Conservation (phyloP, 2,113 vertebrate genomes). For the Noturus placidus region DNA sequence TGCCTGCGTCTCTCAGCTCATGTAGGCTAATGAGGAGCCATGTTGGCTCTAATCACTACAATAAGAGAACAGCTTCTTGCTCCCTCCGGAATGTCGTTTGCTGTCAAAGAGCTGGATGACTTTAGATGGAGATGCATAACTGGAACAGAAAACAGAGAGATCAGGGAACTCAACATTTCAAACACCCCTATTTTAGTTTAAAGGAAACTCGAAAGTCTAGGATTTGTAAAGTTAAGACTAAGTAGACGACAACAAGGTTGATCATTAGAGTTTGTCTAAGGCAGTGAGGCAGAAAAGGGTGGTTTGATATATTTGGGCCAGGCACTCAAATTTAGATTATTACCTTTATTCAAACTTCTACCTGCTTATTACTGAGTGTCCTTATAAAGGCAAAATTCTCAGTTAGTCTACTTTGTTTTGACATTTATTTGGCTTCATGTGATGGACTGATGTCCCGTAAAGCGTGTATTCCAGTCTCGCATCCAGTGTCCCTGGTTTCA, state of each 20-base stretch:
- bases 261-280: conserved; percentile 20
- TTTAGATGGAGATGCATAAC: conserved; percentile 45
- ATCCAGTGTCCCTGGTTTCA: not conserved
- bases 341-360: not conserved
- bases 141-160: conserved; percentile 33
- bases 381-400: not conserved
- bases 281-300: not conserved
- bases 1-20: conserved; percentile 73
- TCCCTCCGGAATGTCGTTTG: conserved; percentile 47
- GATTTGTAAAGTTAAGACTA: conserved; percentile 31
- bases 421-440: not conserved
- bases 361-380: not conserved
- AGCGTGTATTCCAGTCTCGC: not conserved
- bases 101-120: conserved; percentile 45
- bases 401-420: not conserved
- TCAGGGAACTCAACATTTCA: conserved; percentile 17
- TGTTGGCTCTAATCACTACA: conserved; percentile 80
- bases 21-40: conserved; percentile 86
- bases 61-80: conserved; percentile 46
- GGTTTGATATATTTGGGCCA: conserved; percentile 7
- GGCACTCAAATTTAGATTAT: not conserved
- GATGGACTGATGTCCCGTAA: not conserved
- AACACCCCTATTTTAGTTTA: conserved; percentile 43
- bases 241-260: conserved; percentile 13
- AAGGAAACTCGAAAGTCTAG: conserved; percentile 38